These are phyloP conservation scores for Villa cingulata DNA, from an alignment of 2,888 invertebrate genomes.

Conservation along the genomic window DNA sequence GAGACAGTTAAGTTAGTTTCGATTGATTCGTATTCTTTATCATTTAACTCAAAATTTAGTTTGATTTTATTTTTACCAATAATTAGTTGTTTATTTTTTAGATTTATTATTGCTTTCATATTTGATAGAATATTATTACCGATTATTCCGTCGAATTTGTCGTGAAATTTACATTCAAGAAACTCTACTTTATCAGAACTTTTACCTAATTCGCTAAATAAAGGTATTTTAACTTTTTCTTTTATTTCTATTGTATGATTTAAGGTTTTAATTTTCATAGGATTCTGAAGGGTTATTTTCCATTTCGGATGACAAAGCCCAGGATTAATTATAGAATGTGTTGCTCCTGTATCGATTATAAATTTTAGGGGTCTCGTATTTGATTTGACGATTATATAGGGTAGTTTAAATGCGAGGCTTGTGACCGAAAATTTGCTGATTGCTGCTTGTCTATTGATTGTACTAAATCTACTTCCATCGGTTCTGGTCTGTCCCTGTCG, in stretches of 20 bases:
- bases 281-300: not conserved
- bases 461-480: too few relatives aligned
- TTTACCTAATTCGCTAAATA: too few relatives aligned
- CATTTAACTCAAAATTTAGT: not conserved
- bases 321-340: not conserved
- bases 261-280: not conserved
- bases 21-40: not conserved
- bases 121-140: slow-evolving; percentile 1
- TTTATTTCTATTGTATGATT: not conserved
- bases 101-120: not conserved
- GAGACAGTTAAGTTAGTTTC: not conserved
- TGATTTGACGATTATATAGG: too few relatives aligned
- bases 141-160: too few relatives aligned
- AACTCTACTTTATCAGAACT: too few relatives aligned
- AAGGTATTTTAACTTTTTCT: too few relatives aligned
- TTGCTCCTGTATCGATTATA: not conserved
- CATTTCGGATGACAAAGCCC: not conserved
- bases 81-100: not conserved
- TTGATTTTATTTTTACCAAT: not conserved
- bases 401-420: too few relatives aligned
- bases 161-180: too few relatives aligned
- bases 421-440: too few relatives aligned
- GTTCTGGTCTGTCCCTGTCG: too few relatives aligned
- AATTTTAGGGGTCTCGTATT: too few relatives aligned
- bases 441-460: too few relatives aligned